A percentile compares a stretch with the other conserved stretches of the same genome.
Evolutionary conservation across 2,797 vertebrate species (phyloP).

Genomic region (Liparis tanakae): DNA sequence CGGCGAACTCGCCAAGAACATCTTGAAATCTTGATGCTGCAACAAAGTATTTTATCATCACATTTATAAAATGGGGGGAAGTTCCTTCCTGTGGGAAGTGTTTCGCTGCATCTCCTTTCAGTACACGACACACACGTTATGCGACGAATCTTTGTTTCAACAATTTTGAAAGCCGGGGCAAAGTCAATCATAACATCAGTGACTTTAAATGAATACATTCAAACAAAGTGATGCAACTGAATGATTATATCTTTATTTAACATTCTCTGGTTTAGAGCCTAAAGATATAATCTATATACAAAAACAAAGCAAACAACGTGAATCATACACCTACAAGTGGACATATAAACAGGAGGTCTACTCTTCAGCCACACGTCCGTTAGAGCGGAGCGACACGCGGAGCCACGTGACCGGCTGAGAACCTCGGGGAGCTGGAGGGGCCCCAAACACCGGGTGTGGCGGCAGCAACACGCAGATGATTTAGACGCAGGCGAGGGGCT

Average conservation of each 20-base stretch:
- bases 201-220: neutral
- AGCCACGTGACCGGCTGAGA: conserved; percentile 42
- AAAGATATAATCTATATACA: conserved; percentile 47
- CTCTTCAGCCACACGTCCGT: conserved; percentile 31
- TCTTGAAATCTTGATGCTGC: conserved; percentile 9
- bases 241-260: conserved; percentile 71
- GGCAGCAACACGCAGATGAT: no score
- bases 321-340: conserved; percentile 38
- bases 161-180: neutral
- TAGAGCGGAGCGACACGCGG: conserved; percentile 38
- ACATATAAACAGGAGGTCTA: conserved; percentile 33
- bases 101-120: neutral
- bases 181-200: neutral
- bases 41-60: neutral
- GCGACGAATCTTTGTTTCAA: conserved; percentile 4
- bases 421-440: conserved; percentile 36
- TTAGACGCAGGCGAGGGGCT: no score
- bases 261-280: conserved; percentile 52
- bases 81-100: neutral
- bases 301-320: conserved; percentile 50
- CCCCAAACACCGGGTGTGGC: conserved; percentile 41
- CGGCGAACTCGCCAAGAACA: conserved; percentile 6
- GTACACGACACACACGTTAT: neutral
- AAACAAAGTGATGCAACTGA: conserved; percentile 13
- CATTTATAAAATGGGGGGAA: neutral